Evolutionary conservation across 64 coral and sea anemone species (phyloP).

Genomic region (Pocillopora verrucosa): DNA sequence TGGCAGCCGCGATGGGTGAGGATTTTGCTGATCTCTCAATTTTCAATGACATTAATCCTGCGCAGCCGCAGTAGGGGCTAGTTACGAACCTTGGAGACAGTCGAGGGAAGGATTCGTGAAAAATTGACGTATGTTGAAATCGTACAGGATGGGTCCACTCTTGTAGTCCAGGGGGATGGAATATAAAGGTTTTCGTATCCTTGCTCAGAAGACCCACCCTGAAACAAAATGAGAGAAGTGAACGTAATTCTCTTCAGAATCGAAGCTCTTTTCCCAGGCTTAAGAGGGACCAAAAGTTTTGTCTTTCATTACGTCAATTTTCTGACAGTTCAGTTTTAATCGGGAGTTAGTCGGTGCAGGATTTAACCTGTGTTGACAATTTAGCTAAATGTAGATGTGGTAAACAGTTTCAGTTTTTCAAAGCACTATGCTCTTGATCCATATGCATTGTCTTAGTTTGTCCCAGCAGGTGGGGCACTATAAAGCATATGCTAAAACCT

Average conservation of each 20-base stretch:
- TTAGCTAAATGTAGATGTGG: neutral
- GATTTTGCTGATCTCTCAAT: conserved; percentile 23
- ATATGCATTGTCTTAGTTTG: neutral
- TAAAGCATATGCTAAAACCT: neutral
- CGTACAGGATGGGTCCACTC: neutral
- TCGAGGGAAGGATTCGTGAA: conserved; percentile 4
- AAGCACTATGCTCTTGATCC: neutral
- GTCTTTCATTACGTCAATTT: too few species aligned
- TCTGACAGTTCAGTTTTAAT: too few species aligned
- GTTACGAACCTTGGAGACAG: conserved; percentile 46
- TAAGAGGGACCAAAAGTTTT: too few species aligned
- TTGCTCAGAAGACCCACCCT: neutral
- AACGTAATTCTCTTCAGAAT: too few species aligned
- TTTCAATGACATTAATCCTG: conserved; percentile 6
- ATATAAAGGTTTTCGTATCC: neutral
- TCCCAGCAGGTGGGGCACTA: neutral
- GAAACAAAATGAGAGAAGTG: neutral
- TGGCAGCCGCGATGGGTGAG: conserved; percentile 34
- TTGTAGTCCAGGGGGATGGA: neutral
- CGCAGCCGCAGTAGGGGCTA: conserved; percentile 43
- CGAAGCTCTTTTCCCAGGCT: too few species aligned
- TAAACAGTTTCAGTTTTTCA: neutral
- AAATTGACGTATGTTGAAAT: neutral
- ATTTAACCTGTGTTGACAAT: neutral
- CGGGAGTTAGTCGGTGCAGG: too few species aligned